phyloP scores from a whole-genome alignment of 2,113 vertebrate genomes.

The Corythoichthys intestinalis region DNA sequence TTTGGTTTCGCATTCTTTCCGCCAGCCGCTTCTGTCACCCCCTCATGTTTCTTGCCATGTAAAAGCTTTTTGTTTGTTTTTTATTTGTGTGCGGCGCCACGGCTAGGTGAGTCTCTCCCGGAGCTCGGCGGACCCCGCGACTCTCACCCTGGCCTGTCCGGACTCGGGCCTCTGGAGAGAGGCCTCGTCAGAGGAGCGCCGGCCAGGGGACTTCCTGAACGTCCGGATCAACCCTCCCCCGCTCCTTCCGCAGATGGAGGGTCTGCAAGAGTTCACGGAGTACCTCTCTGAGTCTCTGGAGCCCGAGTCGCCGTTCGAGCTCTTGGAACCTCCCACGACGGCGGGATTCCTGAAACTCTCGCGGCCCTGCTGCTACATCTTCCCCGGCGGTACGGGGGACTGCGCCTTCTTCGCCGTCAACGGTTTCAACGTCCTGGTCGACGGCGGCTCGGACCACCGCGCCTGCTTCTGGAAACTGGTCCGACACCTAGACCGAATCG shows the following conservation, averaged over 20 bases:
- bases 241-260: conserved; percentile 79
- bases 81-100: too few species aligned
- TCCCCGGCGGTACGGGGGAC: conserved; percentile 87
- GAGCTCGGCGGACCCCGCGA: conserved; percentile 52
- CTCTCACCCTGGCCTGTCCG: conserved; percentile 83
- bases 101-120: conserved; percentile 57
- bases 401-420: conserved; percentile 90
- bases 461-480: conserved; percentile 96
- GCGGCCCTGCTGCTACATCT: conserved; percentile 94
- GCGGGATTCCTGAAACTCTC: conserved; percentile 90
- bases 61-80: too few species aligned
- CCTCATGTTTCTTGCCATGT: not conserved
- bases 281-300: conserved; percentile 88
- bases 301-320: conserved; percentile 80
- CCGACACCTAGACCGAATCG: conserved; percentile 89
- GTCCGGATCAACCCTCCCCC: conserved; percentile 78
- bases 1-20: not conserved
- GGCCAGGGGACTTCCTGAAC: conserved; percentile 75
- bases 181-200: conserved; percentile 62
- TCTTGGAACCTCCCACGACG: conserved; percentile 85
- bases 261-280: conserved; percentile 87
- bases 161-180: conserved; percentile 76
- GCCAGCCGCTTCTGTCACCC: not conserved
- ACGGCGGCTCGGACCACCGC: conserved; percentile 85
- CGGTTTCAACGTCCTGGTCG: conserved; percentile 89